Evolutionary conservation across 2,113 vertebrate genomes (phyloP).

Genomic region (Onychostruthus taczanowskii): DNA sequence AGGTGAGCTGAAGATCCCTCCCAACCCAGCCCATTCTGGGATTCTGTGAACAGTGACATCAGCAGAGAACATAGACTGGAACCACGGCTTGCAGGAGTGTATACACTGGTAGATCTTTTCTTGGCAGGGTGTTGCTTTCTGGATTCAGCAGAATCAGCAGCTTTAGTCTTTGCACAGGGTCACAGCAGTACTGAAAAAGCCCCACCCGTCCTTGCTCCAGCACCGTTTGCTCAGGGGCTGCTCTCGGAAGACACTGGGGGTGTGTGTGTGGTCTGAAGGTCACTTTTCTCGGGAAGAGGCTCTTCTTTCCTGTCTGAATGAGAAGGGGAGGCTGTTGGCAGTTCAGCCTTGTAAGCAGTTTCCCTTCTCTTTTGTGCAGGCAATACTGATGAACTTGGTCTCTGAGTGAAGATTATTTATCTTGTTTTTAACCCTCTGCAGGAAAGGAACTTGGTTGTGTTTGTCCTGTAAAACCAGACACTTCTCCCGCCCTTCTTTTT

Average conservation of each 20-base stretch:
- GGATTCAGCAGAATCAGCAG: neutral
- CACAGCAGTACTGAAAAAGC: neutral
- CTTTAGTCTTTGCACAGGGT: neutral
- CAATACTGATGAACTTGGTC: slow-evolving; percentile 38
- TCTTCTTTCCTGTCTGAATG: slow-evolving; percentile 31
- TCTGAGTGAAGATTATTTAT: neutral
- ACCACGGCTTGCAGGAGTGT: neutral
- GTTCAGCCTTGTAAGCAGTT: slow-evolving; percentile 50
- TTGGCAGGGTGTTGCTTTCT: neutral
- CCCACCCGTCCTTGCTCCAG: neutral
- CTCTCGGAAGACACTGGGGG: neutral
- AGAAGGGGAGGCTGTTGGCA: slow-evolving; percentile 17
- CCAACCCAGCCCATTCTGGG: neutral
- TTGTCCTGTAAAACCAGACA: neutral
- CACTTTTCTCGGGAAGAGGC: neutral
- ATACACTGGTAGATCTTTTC: neutral
- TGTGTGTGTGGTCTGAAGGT: slow-evolving; percentile 59
- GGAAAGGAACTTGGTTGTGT: neutral
- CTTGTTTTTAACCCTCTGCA: neutral
- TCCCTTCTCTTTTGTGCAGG: slow-evolving; percentile 27
- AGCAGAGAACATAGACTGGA: neutral
- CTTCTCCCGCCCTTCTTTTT: neutral
- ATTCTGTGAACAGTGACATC: neutral
- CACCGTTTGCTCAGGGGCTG: neutral
- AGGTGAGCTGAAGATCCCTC: neutral